Conservation (phyloP, 2,797 vertebrate genomes). For the Somateria mollissima region DNA sequence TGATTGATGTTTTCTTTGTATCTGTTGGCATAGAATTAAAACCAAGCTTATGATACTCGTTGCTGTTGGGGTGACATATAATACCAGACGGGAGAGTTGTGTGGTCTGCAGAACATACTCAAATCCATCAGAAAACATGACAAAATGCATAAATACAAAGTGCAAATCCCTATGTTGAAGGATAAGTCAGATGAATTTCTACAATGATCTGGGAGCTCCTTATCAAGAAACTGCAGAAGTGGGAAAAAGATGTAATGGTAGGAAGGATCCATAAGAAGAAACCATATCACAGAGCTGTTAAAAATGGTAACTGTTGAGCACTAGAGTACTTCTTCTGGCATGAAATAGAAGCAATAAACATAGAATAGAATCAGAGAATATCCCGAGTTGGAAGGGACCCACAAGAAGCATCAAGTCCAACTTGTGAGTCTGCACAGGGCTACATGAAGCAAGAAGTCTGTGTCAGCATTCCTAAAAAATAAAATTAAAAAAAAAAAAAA, state of each 20-base stretch:
- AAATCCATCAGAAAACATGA: background rate
- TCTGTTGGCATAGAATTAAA: background rate
- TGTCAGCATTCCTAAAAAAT: background rate
- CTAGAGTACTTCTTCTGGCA: background rate
- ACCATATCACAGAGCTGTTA: background rate
- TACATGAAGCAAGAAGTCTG: background rate
- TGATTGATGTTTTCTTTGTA: background rate
- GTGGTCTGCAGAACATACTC: background rate
- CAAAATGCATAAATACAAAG: background rate
- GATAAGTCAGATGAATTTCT: background rate
- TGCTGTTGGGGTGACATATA: background rate
- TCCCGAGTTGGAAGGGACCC: no score
- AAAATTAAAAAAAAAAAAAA: background rate
- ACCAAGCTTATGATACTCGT: background rate
- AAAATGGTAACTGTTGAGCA: background rate
- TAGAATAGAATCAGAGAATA: no score
- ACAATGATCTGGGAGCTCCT: rapidly evolving
- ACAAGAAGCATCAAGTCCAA: no score
- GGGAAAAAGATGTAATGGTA: background rate
- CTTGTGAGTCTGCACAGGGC: no score
- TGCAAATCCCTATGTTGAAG: background rate
- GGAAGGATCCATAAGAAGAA: background rate
- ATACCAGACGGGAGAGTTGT: background rate
- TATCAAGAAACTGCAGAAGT: background rate
- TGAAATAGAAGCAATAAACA: background rate